Percentiles rank a stretch among this genome's conserved stretches.
These are phyloP conservation scores for Drosophila fuyamai DNA, from an alignment of 1,140 invertebrate species.

Conservation along the genomic window DNA sequence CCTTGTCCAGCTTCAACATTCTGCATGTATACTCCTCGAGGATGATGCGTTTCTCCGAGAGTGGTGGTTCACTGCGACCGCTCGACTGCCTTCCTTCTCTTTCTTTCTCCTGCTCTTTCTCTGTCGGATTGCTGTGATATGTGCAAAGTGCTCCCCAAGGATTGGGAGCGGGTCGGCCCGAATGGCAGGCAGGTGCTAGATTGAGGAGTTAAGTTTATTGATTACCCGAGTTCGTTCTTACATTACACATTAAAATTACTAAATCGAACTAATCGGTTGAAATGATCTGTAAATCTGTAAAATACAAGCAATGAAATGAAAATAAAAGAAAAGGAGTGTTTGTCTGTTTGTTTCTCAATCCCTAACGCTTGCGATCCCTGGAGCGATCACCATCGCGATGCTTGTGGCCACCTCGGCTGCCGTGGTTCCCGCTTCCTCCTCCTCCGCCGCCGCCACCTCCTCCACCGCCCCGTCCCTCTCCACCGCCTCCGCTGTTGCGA, in stretches of 20 bases:
- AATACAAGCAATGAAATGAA: constrained; percentile 30
- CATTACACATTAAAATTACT: constrained; percentile 22
- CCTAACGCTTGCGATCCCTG: constrained; percentile 78
- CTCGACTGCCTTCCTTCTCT: constrained; percentile 2
- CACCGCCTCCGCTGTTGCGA: constrained; percentile 42
- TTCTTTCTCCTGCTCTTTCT: constrained; percentile 13
- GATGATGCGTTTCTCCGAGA: neutral
- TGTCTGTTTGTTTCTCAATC: neutral
- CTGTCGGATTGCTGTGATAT: constrained; percentile 40
- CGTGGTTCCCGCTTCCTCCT: constrained; percentile 21
- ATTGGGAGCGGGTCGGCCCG: neutral
- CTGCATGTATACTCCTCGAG: neutral
- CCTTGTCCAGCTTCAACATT: constrained; percentile 8
- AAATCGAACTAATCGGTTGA: constrained; percentile 35
- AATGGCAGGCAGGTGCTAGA: constrained; percentile 9
- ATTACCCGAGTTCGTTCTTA: constrained; percentile 36
- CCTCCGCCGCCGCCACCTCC: constrained; percentile 5
- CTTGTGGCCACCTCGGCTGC: constrained; percentile 65
- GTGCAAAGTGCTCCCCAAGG: constrained; percentile 1
- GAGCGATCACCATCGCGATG: constrained; percentile 75
- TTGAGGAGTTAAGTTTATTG: constrained; percentile 40
- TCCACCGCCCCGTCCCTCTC: constrained; percentile 17
- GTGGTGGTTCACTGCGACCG: neutral
- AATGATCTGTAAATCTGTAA: constrained; percentile 30
- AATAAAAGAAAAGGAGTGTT: constrained; percentile 12